phyloP scores from a whole-genome alignment of 2,797 vertebrate species.

The Micropoecilia bifurca region DNA sequence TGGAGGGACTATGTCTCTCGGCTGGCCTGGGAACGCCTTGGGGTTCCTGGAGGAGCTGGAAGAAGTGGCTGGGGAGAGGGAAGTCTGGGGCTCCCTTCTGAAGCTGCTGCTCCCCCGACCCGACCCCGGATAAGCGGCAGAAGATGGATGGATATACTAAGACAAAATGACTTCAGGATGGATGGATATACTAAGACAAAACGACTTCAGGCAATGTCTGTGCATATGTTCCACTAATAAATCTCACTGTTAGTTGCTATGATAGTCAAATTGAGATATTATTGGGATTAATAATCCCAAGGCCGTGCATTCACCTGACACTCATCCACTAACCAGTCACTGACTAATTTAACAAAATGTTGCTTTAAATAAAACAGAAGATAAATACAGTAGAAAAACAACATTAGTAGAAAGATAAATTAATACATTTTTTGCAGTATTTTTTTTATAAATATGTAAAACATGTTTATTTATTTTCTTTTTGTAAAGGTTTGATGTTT shows the following conservation, averaged over 20 bases:
- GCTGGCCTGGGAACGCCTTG: too few species aligned
- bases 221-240: neutral
- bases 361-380: neutral
- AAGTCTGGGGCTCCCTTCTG: too few species aligned
- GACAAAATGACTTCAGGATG: too few species aligned
- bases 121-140: too few species aligned
- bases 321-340: neutral
- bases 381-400: neutral
- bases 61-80: too few species aligned
- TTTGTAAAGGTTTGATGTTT: neutral
- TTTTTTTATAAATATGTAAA: neutral
- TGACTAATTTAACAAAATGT: neutral
- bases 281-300: neutral
- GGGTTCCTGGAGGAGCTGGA: too few species aligned
- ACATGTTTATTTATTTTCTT: neutral
- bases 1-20: too few species aligned
- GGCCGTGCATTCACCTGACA: neutral
- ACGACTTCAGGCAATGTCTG: neutral
- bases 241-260: too few species aligned
- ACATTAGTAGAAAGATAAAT: neutral
- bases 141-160: too few species aligned
- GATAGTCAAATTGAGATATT: neutral
- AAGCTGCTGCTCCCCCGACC: too few species aligned
- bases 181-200: too few species aligned
- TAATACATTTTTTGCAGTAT: neutral